These are phyloP conservation scores for Notodonta ziczac DNA, from an alignment of 2,888 invertebrate genomes.

Conservation along the genomic window DNA sequence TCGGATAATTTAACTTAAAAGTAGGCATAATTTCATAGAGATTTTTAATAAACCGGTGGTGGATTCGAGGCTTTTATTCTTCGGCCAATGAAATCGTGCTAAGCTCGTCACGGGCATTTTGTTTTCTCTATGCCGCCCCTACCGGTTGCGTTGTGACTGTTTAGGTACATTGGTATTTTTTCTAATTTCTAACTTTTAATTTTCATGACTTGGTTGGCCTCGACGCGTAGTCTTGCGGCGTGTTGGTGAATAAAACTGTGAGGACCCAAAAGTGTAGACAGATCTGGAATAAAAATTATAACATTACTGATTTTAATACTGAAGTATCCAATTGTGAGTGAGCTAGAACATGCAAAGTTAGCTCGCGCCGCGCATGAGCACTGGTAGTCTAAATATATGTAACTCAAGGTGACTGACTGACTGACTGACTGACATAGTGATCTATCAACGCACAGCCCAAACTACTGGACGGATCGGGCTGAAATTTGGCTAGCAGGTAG, in stretches of 20 bases:
- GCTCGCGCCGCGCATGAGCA: too few species aligned
- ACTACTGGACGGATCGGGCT: too few species aligned
- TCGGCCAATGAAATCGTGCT: not conserved
- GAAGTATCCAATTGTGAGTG: too few species aligned
- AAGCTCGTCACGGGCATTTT: not conserved
- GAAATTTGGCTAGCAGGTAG: too few species aligned
- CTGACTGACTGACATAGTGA: too few species aligned
- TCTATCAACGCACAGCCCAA: too few species aligned
- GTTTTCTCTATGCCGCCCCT: not conserved
- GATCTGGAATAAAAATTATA: conserved; percentile 75
- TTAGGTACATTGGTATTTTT: not conserved
- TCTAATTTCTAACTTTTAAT: conserved; percentile 1
- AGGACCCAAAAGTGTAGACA: conserved; percentile 93
- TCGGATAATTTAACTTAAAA: not conserved
- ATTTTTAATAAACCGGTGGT: not conserved
- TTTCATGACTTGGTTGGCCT: conserved; percentile 51
- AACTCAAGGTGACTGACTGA: too few species aligned
- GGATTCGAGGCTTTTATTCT: not conserved
- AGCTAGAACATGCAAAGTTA: too few species aligned
- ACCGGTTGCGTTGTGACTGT: not conserved
- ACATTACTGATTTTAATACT: too few species aligned
- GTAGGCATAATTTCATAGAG: not conserved
- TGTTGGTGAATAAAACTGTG: conserved; percentile 90
- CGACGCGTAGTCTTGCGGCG: conserved; percentile 73
- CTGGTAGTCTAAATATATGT: too few species aligned